A percentile compares a stretch with the other conserved stretches of the same genome.
phyloP scores from a whole-genome alignment of 2,797 vertebrate genomes.

The Sardinella longiceps region DNA sequence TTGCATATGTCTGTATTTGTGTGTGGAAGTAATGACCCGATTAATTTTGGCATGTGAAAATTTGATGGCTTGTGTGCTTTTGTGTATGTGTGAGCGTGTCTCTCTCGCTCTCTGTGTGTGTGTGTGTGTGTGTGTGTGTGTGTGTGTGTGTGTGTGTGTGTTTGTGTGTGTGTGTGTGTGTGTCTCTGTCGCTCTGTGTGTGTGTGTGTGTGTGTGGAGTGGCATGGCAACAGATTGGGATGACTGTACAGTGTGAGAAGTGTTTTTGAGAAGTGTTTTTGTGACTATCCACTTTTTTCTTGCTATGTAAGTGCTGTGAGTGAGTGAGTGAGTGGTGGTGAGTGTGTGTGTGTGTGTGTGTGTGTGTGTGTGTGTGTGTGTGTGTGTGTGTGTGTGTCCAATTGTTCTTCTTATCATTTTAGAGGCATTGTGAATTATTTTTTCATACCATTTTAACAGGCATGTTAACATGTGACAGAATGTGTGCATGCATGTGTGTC shows the following conservation, averaged over 20 bases:
- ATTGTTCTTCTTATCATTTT: background rate
- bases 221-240: background rate
- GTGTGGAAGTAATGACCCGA: slow-evolving; percentile 12
- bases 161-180: background rate
- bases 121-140: slow-evolving; percentile 20
- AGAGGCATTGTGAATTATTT: too few relatives aligned
- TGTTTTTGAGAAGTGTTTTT: background rate
- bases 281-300: background rate
- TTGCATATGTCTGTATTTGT: background rate
- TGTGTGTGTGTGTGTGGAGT: background rate
- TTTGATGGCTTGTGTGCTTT: background rate
- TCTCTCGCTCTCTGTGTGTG: too few relatives aligned
- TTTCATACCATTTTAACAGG: background rate
- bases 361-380: background rate
- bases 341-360: background rate
- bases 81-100: background rate
- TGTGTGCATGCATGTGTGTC: background rate
- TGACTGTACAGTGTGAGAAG: background rate
- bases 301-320: background rate
- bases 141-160: slow-evolving; percentile 17
- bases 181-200: too few relatives aligned
- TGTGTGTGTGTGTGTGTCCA: background rate
- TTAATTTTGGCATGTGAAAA: slow-evolving; percentile 13
- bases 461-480: background rate
- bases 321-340: background rate